Conservation (phyloP, 2,113 vertebrate species). For the Casuarius casuarius region DNA sequence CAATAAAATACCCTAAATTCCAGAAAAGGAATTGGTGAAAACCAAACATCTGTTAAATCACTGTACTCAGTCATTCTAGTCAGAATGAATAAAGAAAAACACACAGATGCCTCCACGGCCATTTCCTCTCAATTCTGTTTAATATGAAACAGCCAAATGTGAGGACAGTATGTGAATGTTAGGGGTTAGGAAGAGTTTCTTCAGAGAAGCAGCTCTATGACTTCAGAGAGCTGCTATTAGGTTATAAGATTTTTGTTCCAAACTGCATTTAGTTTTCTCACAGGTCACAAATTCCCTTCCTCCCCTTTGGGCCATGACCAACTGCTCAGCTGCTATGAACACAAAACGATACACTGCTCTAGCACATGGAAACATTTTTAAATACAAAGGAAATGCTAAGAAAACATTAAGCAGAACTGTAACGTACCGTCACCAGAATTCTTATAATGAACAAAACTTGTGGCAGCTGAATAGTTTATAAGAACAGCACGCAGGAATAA, state of each 20-base stretch:
- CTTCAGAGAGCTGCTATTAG: neutral
- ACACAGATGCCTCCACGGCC: neutral
- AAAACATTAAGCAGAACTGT: neutral
- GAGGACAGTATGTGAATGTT: neutral
- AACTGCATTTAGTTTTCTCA: neutral
- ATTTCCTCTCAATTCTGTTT: neutral
- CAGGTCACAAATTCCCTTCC: neutral
- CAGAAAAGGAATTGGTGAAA: neutral
- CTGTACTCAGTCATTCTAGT: neutral
- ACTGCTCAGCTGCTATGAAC: neutral
- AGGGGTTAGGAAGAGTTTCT: neutral
- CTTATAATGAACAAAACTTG: neutral
- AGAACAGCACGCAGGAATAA: neutral
- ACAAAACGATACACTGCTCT: neutral
- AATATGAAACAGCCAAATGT: neutral
- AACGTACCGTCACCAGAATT: neutral
- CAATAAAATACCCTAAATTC: constrained; percentile 88
- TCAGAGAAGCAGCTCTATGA: neutral
- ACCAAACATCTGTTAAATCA: neutral
- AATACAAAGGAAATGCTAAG: neutral
- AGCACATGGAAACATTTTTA: neutral
- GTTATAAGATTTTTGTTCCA: neutral
- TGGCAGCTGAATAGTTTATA: neutral
- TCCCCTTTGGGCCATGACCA: neutral
- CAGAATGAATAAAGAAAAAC: neutral